These are phyloP conservation scores for Trissolcus basalis DNA, from an alignment of 1,140 invertebrate genomes.

Conservation along the genomic window DNA sequence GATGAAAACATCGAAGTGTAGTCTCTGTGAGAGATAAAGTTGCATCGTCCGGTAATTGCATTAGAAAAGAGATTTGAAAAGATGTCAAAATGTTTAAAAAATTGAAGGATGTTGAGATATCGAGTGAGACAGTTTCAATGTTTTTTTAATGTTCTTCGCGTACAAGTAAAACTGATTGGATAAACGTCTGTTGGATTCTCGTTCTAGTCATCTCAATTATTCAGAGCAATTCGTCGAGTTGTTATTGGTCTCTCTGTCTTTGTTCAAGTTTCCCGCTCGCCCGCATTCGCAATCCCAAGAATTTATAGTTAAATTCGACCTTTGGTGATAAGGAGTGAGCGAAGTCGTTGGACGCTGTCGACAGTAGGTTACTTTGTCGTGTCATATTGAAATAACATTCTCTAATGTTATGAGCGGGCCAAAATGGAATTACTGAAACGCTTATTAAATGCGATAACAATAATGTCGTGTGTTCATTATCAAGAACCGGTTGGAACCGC, in stretches of 20 bases:
- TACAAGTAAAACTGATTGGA: slow-evolving; percentile 55
- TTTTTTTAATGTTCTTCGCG: slow-evolving; percentile 47
- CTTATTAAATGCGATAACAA: slow-evolving; percentile 22
- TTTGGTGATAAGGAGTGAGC: slow-evolving; percentile 18
- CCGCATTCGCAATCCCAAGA: slow-evolving; percentile 54
- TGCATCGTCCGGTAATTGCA: too few species aligned
- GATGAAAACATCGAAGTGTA: too few species aligned
- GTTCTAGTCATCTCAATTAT: slow-evolving; percentile 63
- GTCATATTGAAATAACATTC: slow-evolving; percentile 14
- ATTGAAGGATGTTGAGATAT: slow-evolving; percentile 24
- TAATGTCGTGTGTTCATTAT: slow-evolving; percentile 8
- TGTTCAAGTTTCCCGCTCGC: slow-evolving; percentile 22
- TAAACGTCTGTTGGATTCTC: slow-evolving; percentile 60
- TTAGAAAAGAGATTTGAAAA: too few species aligned
- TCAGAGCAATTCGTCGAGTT: slow-evolving; percentile 62
- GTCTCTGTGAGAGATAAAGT: too few species aligned
- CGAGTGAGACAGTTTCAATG: slow-evolving; percentile 51
- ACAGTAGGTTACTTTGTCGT: slow-evolving; percentile 23
- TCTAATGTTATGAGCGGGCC: slow-evolving; percentile 6
- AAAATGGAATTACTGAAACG: slow-evolving; percentile 10
- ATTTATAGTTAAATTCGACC: slow-evolving; percentile 56
- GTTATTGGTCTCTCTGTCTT: slow-evolving; percentile 41
- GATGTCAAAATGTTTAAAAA: not conserved
- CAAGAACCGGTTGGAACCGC: slow-evolving; percentile 11
- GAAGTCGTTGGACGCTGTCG: slow-evolving; percentile 39